Evolutionary conservation across 2,888 invertebrate genomes (phyloP), one percentile per base, ranked within the genome.

Genomic region (Nipponacmea schrenckii): DNA sequence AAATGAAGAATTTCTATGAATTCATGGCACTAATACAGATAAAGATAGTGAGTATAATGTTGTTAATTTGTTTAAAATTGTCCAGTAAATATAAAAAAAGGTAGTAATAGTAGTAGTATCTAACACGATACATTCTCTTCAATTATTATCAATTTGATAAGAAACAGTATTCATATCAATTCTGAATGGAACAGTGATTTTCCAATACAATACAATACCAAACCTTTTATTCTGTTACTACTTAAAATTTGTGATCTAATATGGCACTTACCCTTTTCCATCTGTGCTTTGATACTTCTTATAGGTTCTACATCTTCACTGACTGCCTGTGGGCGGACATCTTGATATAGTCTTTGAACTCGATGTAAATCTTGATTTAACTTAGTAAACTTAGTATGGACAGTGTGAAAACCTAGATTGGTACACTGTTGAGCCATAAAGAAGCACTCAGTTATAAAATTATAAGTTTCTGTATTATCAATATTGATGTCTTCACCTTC

Each of bases 401-500:
- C 88, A 45, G 85, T 84, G 70, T 87, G 87, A 76, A 90, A 89
- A 0, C 94, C 93, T 69, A 97, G 91, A 87, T 96, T 94, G 69
- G 97, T 91, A 67, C 95, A 93, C 84, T 94, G 93, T 87, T 97
- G 97, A 0, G 96, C 94, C 91, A 96, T 92, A 89, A 93, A 97
- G 89, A 97, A 97, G 83, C 95, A 94, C 87, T 97, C 96, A 0
- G 96, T 96, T 17, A 96, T 93, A 88, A 97, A 97, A 69, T 75
- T 83, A 73, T 81, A 86, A 8, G 67, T 74, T 56, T 56, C 63
- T 5, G 69, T 68, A 31, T 82, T 80, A 12, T 77, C 78, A 27
- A 64, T 78, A 20, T 69, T 27, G 10, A 76, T 14, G 8, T 68
- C 72, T 15, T 76, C 71, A 20, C 74, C 71, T 20, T 80, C 81